Evolutionary conservation across 2,888 invertebrate species (phyloP), one percentile per base, ranked within the genome.

Genomic region (Trachelus troglodyta): DNA sequence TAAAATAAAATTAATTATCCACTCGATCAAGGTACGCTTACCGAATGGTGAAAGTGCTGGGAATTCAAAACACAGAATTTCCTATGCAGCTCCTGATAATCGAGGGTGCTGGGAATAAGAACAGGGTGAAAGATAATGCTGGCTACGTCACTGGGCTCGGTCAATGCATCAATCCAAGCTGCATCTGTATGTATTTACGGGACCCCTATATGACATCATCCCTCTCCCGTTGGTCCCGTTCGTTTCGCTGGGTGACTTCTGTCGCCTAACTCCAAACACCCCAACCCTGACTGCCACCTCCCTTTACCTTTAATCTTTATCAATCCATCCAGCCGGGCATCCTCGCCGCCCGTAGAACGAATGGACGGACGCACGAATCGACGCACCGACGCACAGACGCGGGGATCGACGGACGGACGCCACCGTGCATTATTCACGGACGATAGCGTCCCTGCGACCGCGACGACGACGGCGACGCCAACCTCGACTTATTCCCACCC

Each of bases 201-300:
- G 79, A 86, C 89, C 90, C 90, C 89, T 88, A 87, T 89, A 85
- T 89, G 89, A 89, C 90, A 89, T 90, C 88, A 87, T 89, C 87
- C 88, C 89, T 87, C 88, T 85, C 84, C 83, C 81, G 80, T 79
- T 79, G 82, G 80, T 80, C 83, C 84, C 85, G 87, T 89, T 90
- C 90, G 91, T 90, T 89, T 90, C 90, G 89, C 89, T 87, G 89
- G 89, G 86, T 91, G 91, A 91, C 91, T 91, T 91, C 90, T 91
- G 90, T 91, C 90, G 90, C 90, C 90, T 89, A 86, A 88, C 87
- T 91, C 88, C 84, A 79, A 79, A 79, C 79, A 82, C 80, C 86
- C 83, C 82, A 78, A 80, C 85, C 81, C 83, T 77, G 84, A 82
- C 82, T 83, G 83, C 80, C 83, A 82, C 80, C 85, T 85, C 84